A percentile compares a stretch with the other conserved stretches of the same genome.
phyloP scores from a whole-genome alignment of 2,797 vertebrate species.

The Threskiornis aethiopicus region DNA sequence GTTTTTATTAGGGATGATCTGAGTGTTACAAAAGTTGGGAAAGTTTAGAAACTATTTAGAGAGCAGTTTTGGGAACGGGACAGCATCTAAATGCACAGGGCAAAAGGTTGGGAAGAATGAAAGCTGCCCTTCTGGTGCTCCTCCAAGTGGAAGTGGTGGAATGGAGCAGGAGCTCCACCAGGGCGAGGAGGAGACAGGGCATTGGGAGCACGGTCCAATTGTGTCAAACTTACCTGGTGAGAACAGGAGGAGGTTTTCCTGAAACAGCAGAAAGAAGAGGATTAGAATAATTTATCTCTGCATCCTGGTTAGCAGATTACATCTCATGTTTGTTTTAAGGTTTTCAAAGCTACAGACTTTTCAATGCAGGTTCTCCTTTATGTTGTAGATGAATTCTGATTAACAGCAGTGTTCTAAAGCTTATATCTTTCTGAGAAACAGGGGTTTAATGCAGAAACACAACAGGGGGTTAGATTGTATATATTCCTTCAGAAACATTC shows the following conservation, averaged over 20 bases:
- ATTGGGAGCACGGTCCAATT: neutral
- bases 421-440: neutral
- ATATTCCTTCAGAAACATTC: neutral
- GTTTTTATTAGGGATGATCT: neutral
- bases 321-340: neutral
- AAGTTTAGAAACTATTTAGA: neutral
- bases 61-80: neutral
- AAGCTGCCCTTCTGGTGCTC: neutral
- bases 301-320: neutral
- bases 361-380: neutral
- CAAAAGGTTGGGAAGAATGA: neutral
- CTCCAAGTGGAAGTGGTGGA: neutral
- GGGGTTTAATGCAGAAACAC: neutral
- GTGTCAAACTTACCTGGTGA: neutral
- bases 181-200: neutral
- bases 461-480: neutral
- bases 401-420: neutral
- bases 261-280: neutral
- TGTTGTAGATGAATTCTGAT: neutral
- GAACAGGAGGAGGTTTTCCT: neutral
- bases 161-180: fast-evolving
- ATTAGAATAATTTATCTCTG: neutral
- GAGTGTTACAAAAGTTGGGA: neutral
- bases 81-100: neutral
- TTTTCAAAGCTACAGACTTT: neutral